Percentiles rank a stretch among this genome's conserved stretches.
These are phyloP conservation scores for Smithornis capensis DNA, from an alignment of 2,113 vertebrate genomes.

Conservation along the genomic window DNA sequence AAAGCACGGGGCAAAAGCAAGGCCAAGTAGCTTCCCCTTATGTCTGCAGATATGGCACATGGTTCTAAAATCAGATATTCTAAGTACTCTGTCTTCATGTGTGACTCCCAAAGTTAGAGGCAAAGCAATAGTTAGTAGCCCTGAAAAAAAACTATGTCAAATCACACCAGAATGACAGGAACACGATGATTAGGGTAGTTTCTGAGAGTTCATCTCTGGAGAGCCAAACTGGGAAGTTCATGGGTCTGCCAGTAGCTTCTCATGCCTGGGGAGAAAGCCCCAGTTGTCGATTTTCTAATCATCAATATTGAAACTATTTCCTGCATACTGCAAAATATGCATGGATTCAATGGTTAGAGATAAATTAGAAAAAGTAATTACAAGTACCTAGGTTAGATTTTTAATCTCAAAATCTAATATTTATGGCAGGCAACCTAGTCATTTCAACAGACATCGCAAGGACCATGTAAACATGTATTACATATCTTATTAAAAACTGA, in stretches of 20 bases:
- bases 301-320: neutral
- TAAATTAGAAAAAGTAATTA: neutral
- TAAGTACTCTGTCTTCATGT: neutral
- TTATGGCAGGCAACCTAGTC: neutral
- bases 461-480: neutral
- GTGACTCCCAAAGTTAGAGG: neutral
- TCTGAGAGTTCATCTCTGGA: neutral
- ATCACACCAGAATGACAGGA: neutral
- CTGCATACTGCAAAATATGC: rapidly evolving
- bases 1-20: neutral
- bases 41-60: neutral
- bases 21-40: neutral
- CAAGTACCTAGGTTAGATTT: neutral
- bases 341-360: neutral
- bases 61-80: neutral
- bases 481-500: neutral
- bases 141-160: neutral
- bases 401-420: neutral
- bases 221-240: neutral
- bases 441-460: neutral
- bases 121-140: neutral
- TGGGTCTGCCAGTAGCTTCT: neutral
- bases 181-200: neutral
- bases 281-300: neutral
- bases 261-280: neutral